Conservation (phyloP, 2,888 invertebrate species). For the Patella pellucida region DNA sequence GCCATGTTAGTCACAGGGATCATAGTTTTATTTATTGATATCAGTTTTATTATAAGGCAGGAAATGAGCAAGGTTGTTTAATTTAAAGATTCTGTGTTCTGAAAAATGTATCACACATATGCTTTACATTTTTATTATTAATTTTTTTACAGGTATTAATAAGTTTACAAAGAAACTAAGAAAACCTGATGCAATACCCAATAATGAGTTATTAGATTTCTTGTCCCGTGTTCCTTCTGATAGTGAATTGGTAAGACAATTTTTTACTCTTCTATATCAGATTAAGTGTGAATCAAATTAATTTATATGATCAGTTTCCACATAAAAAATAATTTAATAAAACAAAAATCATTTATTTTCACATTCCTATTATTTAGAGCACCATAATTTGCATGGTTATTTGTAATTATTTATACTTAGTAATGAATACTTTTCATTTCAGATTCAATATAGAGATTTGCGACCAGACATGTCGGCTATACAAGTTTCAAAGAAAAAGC, state of each 20-base stretch:
- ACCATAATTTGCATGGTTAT: too few species aligned
- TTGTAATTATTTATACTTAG: too few species aligned
- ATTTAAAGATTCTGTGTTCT: too few species aligned
- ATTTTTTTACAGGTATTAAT: slow-evolving; percentile 76
- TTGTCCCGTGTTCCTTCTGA: slow-evolving; percentile 95
- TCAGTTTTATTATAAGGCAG: too few species aligned
- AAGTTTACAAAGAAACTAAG: slow-evolving; percentile 95
- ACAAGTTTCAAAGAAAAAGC: slow-evolving; percentile 49
- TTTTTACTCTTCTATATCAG: neutral
- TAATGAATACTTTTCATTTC: slow-evolving; percentile 23
- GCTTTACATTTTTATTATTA: too few species aligned
- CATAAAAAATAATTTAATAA: neutral
- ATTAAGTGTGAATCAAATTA: too few species aligned
- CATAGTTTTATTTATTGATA: too few species aligned
- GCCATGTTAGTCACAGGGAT: too few species aligned
- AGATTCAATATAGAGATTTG: slow-evolving; percentile 57
- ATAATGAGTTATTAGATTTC: slow-evolving; percentile 96
- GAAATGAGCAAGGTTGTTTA: too few species aligned
- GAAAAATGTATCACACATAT: too few species aligned
- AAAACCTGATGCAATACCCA: slow-evolving; percentile 93
- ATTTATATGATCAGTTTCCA: too few species aligned
- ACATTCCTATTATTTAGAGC: too few species aligned
- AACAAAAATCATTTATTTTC: neutral
- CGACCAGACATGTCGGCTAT: slow-evolving; percentile 52
- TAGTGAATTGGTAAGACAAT: slow-evolving; percentile 82